phyloP scores from a whole-genome alignment of 2,797 vertebrate genomes.

The Neopelma chrysocephalum region DNA sequence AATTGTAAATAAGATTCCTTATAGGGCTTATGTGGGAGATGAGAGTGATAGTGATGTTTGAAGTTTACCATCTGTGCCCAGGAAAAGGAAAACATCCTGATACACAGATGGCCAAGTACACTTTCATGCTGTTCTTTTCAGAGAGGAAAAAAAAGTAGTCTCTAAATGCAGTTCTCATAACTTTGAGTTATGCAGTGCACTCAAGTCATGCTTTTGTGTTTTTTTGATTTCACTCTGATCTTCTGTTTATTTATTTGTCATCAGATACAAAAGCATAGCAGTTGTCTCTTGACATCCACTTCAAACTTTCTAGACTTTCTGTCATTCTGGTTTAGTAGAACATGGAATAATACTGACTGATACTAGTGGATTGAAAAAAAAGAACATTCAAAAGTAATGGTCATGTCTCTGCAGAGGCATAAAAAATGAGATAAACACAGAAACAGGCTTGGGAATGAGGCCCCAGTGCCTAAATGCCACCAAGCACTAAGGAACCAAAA shows the following conservation, averaged over 20 bases:
- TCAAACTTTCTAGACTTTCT: not conserved
- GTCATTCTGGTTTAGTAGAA: not conserved
- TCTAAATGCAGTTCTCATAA: not conserved
- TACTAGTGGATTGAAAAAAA: not conserved
- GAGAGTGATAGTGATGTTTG: constrained; percentile 1
- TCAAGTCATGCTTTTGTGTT: not conserved
- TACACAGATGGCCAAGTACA: constrained; percentile 13
- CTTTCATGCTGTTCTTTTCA: not conserved
- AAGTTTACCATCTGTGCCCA: constrained; percentile 34
- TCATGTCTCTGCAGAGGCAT: not conserved
- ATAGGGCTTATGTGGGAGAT: not conserved
- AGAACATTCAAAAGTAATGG: not conserved
- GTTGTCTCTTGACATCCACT: not conserved
- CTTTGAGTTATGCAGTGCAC: not conserved
- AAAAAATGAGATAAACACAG: not conserved
- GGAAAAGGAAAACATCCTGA: not conserved
- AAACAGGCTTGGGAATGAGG: not conserved
- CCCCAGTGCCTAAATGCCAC: not conserved
- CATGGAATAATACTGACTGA: not conserved
- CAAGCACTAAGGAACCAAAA: not conserved
- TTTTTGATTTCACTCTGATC: not conserved
- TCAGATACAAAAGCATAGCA: not conserved
- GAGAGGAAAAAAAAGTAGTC: not conserved
- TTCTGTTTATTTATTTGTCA: not conserved
- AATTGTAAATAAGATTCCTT: not conserved